Base-by-base conservation (phyloP, 30 jellyfish, hydroid and myxozoan species). In the Pelagia noctiluca region DNA sequence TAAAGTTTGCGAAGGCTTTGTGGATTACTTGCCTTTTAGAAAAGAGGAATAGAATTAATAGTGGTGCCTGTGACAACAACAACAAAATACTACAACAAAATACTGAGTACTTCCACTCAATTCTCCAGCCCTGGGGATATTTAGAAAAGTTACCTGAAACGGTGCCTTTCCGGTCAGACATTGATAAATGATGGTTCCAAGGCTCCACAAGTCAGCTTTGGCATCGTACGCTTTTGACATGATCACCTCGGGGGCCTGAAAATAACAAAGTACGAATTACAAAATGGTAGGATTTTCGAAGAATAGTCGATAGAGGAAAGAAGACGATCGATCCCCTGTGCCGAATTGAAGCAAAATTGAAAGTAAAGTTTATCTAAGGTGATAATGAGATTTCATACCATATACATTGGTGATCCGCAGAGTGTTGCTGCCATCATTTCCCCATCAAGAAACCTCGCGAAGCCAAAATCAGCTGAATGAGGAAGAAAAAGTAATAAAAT, bases 391-490 rank as follows among this genome's bases (percentile, higher is more conserved):
- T n/a, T n/a, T 13, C 80, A n/a, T 92, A 92, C 98, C 98, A 92
- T 92, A 53, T 92, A 92, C 96, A 92, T 86, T 1, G 98, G 98
- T 0, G 98, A 92, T 22, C 98, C 98, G 54, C 98, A 92, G 12
- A 92, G 73, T 52, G 98, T 92, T 13, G 96, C 96, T 0, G 98
- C 98, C 98, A 92, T 92, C 96, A 92, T 92, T 80, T 92, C 96
- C 5, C 98, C 98, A 30, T 92, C 97, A 7, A 92, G 84, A 42
- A 92, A 86, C 19, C 98, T 73, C 63, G 98, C 98, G 52, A 92
- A 92, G 30, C 98, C 98, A 86, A 92, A 92, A 81, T 92, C 98
- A 66, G 98, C 98, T 92, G 65, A 5, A 65, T 18, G 31, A 32
- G 22, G 38, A 34, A 48, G 18, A 80, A 52, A 52, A 3, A 19